Evolutionary conservation across 2,797 vertebrate genomes (phyloP).

Genomic region (Danio aesculapii): DNA sequence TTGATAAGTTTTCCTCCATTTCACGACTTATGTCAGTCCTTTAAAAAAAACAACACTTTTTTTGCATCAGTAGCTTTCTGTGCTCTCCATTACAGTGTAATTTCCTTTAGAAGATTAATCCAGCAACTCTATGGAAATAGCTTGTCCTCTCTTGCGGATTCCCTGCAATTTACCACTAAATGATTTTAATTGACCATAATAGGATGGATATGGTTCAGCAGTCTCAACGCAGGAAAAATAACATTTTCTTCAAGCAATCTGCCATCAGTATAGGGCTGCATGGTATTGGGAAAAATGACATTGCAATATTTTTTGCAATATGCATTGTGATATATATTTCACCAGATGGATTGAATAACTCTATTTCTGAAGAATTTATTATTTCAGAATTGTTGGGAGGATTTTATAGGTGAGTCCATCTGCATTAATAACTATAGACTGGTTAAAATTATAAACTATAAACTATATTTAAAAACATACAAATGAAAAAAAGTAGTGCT

Average conservation of each 20-base stretch:
- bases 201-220: not conserved
- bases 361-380: too few relatives aligned
- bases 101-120: conserved; percentile 22
- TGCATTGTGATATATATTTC: too few relatives aligned
- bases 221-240: not conserved
- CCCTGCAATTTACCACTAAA: not conserved
- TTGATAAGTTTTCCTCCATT: not conserved
- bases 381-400: too few relatives aligned
- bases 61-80: not conserved
- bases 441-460: too few relatives aligned
- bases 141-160: conserved; percentile 20
- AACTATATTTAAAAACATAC: too few relatives aligned
- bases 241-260: not conserved
- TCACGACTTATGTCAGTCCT: not conserved
- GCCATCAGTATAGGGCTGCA: not conserved
- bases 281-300: too few relatives aligned
- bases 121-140: not conserved
- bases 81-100: not conserved
- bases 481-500: too few relatives aligned
- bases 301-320: too few relatives aligned
- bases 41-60: not conserved
- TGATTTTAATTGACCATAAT: not conserved
- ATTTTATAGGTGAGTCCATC: too few relatives aligned
- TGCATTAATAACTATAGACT: too few relatives aligned
- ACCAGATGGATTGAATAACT: too few relatives aligned